These are phyloP conservation scores for Parthenolecanium corni DNA, from an alignment of 2,888 invertebrate genomes.

Conservation along the genomic window DNA sequence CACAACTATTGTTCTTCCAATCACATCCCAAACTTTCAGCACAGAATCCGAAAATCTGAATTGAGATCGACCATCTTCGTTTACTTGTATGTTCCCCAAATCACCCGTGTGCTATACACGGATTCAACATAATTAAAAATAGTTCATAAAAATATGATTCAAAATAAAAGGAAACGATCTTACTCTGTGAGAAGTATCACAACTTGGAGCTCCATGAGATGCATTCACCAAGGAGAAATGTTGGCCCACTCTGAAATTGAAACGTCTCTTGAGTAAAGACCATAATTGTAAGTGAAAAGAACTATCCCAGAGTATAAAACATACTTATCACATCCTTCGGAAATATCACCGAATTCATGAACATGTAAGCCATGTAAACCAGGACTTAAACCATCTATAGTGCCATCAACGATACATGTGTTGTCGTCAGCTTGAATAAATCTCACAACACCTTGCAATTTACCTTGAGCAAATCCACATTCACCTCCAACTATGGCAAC, in stretches of 20 bases:
- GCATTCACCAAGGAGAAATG: constrained; percentile 48
- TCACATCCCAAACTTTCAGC: constrained; percentile 58
- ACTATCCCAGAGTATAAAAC: background rate
- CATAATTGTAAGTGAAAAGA: too few relatives aligned
- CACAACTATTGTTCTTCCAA: constrained; percentile 66
- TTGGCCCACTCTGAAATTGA: constrained; percentile 45
- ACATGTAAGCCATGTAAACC: constrained; percentile 51
- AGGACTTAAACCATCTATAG: constrained; percentile 58
- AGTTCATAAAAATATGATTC: background rate
- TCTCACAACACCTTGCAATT: constrained; percentile 51
- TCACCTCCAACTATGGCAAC: constrained; percentile 53
- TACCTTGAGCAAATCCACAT: constrained; percentile 40
- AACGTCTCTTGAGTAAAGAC: too few relatives aligned
- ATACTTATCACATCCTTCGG: constrained; percentile 48
- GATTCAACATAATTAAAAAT: background rate
- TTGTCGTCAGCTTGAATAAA: constrained; percentile 53
- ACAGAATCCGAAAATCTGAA: constrained; percentile 51
- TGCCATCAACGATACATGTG: constrained; percentile 66
- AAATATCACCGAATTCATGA: constrained; percentile 64
- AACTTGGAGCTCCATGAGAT: constrained; percentile 44
- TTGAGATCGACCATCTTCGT: constrained; percentile 50
- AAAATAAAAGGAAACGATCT: constrained; percentile 30
- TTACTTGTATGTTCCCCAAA: constrained; percentile 52
- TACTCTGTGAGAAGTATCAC: constrained; percentile 40
- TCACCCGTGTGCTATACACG: constrained; percentile 48